Evolutionary conservation across 2,113 vertebrate genomes (phyloP).

Genomic region (Camarhynchus parvulus): DNA sequence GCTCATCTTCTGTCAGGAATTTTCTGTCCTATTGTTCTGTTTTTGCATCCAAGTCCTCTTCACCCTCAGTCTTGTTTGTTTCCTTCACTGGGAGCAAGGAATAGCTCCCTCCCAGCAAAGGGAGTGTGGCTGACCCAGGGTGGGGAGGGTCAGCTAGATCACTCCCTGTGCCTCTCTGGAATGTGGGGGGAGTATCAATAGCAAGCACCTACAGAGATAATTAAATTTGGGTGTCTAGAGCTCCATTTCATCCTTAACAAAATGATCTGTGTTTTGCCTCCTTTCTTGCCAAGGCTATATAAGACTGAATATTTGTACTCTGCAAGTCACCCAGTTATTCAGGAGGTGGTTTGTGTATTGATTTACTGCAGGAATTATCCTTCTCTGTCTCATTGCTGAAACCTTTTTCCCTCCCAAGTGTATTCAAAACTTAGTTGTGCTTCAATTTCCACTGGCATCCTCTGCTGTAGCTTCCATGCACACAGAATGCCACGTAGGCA

Average conservation of each 20-base stretch:
- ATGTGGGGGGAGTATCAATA: not conserved
- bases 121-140: not conserved
- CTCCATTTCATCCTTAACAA: not conserved
- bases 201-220: not conserved
- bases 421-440: not conserved
- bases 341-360: not conserved
- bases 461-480: not conserved
- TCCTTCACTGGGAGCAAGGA: not conserved
- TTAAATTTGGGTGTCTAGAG: not conserved
- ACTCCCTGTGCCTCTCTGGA: fast-evolving
- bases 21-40: not conserved
- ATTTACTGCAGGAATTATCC: not conserved
- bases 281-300: not conserved
- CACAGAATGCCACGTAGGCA: not conserved
- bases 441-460: not conserved
- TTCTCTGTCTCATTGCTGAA: not conserved
- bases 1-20: not conserved
- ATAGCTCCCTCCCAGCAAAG: not conserved
- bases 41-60: not conserved
- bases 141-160: not conserved
- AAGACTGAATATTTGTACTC: not conserved
- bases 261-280: not conserved
- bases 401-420: not conserved
- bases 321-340: not conserved
- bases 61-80: not conserved